Evolutionary conservation across 1,140 invertebrate species (phyloP), one percentile per base, ranked within the genome.

Genomic region (Diuraphis noxia): DNA sequence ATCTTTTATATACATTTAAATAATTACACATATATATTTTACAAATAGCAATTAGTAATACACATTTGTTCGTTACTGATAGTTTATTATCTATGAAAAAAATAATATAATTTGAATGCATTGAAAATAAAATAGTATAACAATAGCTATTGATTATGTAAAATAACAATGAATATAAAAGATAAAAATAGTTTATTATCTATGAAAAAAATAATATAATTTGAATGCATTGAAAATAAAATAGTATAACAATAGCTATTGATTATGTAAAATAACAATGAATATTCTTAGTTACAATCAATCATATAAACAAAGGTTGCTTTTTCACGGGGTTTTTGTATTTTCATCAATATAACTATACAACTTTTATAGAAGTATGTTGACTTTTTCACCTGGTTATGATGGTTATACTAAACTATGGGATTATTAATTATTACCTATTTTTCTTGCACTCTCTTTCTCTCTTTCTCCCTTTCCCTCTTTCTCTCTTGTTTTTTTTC

Each of bases 221-320:
- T 21, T 86, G 49, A 21, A 86, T 40, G 0, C 40, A 25, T 88
- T 43, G 52, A 30, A 40, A 25, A 87, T 40, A 56, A 56, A 88
- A 63, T 63, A 21, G n/a, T 63, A 17, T 30, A 88, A 88, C 86
- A 88, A 88, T 40, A 88, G 86, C 40, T 63, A 88, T 88, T 88
- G 49, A 56, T 88, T 21, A 56, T 40, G 25, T 56, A 40, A 40
- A 36, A 88, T 88, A 88, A 88, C 86, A 88, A 88, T 88, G 52
- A 19, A 38, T 40, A 40, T 88, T 63, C 49, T 88, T 63, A 63
- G 86, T 88, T 63, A 88, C 49, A 88, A 88, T 88, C 86, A 88
- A 88, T 88, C 86, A 88, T 88, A 56, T 88, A 88, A 88, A 88
- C 86, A 88, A 88, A 63, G 52, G 86, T 63, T 1, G 46, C 8